Conservation (phyloP, 2,888 invertebrate genomes). For the Anoncus sp. region DNA sequence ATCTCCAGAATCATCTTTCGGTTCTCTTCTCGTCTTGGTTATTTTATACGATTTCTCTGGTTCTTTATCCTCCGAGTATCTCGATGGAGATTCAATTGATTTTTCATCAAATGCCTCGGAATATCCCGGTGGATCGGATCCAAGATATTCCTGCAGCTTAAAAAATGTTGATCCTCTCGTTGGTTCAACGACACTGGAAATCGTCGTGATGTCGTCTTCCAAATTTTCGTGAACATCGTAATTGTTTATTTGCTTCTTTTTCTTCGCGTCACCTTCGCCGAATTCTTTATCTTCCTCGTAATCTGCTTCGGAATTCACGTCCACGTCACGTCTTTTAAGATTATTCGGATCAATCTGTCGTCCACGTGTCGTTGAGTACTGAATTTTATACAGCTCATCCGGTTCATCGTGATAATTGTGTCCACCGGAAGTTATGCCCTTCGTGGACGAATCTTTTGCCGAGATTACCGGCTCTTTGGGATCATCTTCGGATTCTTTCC, state of each 20-base stretch:
- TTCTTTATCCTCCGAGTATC: constrained; percentile 52
- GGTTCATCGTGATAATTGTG: constrained; percentile 48
- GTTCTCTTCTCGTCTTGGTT: constrained; percentile 35
- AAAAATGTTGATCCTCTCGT: constrained; percentile 81
- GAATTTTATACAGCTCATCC: constrained; percentile 57
- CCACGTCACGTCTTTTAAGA: constrained; percentile 25
- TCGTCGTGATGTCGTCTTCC: constrained; percentile 51
- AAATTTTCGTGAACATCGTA: constrained; percentile 69
- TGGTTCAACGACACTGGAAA: constrained; percentile 13
- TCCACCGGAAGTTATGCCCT: constrained; percentile 18
- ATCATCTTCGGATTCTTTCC: background rate
- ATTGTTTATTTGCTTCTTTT: constrained; percentile 35
- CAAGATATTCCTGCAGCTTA: constrained; percentile 70
- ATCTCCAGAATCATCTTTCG: constrained; percentile 42
- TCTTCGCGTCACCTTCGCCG: constrained; percentile 10
- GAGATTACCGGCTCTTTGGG: background rate
- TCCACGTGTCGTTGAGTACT: constrained; percentile 50
- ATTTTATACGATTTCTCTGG: constrained; percentile 61
- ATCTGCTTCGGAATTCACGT: constrained; percentile 25
- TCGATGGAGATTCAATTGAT: constrained; percentile 38
- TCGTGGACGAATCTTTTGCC: background rate
- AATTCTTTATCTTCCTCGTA: constrained; percentile 25
- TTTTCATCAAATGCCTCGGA: constrained; percentile 63
- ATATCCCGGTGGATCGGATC: constrained; percentile 69
- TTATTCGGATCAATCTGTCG: constrained; percentile 29